Evolutionary conservation across 2,113 vertebrate genomes (phyloP).

Genomic region (Prochilodus magdalenae): DNA sequence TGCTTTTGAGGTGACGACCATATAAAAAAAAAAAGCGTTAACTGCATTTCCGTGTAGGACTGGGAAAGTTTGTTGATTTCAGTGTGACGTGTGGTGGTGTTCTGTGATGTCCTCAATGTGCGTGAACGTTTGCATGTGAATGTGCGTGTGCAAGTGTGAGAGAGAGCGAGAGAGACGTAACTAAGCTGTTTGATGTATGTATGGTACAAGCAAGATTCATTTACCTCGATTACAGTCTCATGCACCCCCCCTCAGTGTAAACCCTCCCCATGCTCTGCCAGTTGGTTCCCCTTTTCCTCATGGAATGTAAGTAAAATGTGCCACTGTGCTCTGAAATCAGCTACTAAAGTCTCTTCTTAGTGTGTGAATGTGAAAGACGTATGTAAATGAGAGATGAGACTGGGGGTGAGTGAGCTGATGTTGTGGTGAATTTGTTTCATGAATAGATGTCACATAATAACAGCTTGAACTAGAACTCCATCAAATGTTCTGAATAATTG

Average conservation of each 20-base stretch:
- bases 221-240: slow-evolving; percentile 40
- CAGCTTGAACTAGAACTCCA: too few species aligned
- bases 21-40: slow-evolving; percentile 75
- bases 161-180: slow-evolving; percentile 35
- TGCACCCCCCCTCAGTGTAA: slow-evolving; percentile 59
- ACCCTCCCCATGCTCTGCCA: slow-evolving; percentile 71
- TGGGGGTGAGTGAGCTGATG: neutral
- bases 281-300: slow-evolving; percentile 69
- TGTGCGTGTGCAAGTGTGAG: neutral
- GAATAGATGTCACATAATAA: too few species aligned
- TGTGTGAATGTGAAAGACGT: slow-evolving; percentile 30
- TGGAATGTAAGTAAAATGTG: slow-evolving; percentile 87
- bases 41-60: slow-evolving; percentile 89
- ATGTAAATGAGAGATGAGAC: neutral
- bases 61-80: slow-evolving; percentile 79
- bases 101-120: slow-evolving; percentile 76
- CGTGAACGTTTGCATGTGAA: neutral
- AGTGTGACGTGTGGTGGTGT: slow-evolving; percentile 85
- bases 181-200: slow-evolving; percentile 66
- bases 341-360: neutral
- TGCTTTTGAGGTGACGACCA: slow-evolving; percentile 78
- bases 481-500: too few species aligned
- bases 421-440: too few species aligned
- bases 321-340: slow-evolving; percentile 52
- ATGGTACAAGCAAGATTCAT: slow-evolving; percentile 74